Evolutionary conservation across 2,888 invertebrate species (phyloP).

Genomic region (Ceraclea dissimilis): DNA sequence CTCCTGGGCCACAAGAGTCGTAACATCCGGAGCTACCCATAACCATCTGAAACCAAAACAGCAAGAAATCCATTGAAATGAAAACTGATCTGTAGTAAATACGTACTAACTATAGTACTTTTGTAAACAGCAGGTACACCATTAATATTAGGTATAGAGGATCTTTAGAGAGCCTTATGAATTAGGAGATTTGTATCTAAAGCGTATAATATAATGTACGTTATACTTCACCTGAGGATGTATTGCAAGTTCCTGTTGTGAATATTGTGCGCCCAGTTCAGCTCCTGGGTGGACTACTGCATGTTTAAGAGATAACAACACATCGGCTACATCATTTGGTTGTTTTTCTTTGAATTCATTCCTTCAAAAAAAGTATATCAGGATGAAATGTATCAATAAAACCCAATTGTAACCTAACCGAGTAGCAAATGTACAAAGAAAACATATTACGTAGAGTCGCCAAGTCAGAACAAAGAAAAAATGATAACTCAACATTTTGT

Average conservation of each 20-base stretch:
- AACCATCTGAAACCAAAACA: conserved; percentile 44
- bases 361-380: conserved; percentile 9
- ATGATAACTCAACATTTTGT: neutral
- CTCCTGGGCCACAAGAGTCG: conserved; percentile 35
- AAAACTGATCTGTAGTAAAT: too few relatives aligned
- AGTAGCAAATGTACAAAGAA: too few relatives aligned
- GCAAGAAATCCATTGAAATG: neutral
- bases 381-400: too few relatives aligned
- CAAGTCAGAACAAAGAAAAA: neutral
- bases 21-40: conserved; percentile 46
- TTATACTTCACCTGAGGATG: conserved; percentile 21
- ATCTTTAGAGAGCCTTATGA: too few relatives aligned
- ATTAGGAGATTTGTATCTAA: too few relatives aligned
- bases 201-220: too few relatives aligned
- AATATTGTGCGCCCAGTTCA: conserved; percentile 44
- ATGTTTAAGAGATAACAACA: conserved; percentile 78
- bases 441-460: too few relatives aligned
- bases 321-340: conserved; percentile 72
- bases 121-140: too few relatives aligned
- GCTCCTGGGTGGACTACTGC: conserved; percentile 76
- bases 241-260: conserved; percentile 41
- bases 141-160: too few relatives aligned
- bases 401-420: too few relatives aligned
- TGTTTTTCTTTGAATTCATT: conserved; percentile 25
- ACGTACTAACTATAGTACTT: neutral